Base-by-base conservation (phyloP, 2,888 invertebrate genomes). In the Mesochorus sp. region DNA sequence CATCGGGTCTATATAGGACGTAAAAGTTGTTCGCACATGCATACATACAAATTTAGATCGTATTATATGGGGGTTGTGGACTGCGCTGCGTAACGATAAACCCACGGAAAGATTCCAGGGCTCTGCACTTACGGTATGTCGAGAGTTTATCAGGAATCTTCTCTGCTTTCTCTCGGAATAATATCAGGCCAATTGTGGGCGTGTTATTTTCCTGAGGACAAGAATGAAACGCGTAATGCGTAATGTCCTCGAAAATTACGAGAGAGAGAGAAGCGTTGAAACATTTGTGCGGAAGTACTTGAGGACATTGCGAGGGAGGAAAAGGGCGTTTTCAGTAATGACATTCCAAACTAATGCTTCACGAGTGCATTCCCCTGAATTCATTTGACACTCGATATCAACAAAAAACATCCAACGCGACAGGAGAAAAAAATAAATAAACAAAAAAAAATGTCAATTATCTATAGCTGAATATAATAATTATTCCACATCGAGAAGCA, bases 251-350 rank as follows among this genome's bases (percentile, higher is more conserved):
- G n/a, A 57, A n/a, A 37, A 57, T 19, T 6, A 44, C 42, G 59
- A 74, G 42, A 67, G 31, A 24, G 31, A 74, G 49, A 21, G 70
- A 70, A 42, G 59, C 51, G 53, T 74, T 61, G 61, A 75, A 75
- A 61, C 31, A 14, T 39, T 76, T 44, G 70, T 28, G 34, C 71
- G 64, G 51, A 66, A 71, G 61, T 67, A 47, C 64, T 77, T 59
- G 14, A 57, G 44, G n/a, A 8, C 24, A 21, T 49, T 47, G 42
- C 26, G 39, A 44, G 42, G 26, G 17, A 31, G 28, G 8, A 19
- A 31, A 49, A 34, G 4, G 14, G 42, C 3, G 37, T n/a, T 31
- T 26, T 44, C 39, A 28, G 47, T 57, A 61, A 51, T 51, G 51
- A n/a, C 24, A 57, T 64, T 61, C 24, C 34, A 37, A 44, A 26